Evolutionary conservation across 2,888 invertebrate species (phyloP).

Genomic region (Caenorhabditis sp.): DNA sequence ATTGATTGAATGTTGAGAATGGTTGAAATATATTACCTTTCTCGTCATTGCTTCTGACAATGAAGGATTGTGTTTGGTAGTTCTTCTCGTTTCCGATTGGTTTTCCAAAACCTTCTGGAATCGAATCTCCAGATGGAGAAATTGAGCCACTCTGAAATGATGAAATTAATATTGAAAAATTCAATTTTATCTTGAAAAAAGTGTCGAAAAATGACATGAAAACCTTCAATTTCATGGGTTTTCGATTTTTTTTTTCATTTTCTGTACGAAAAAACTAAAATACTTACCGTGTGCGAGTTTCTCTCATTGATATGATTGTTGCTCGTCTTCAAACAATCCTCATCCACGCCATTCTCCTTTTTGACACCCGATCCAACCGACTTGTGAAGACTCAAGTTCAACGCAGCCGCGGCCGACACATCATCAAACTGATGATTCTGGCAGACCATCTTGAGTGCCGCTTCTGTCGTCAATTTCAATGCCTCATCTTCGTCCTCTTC

Average conservation of each 20-base stretch:
- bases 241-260: too few species aligned
- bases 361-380: conserved; percentile 6
- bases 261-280: too few species aligned
- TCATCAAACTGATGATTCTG: conserved; percentile 43
- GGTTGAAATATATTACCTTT: conserved; percentile 12
- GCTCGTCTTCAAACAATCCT: conserved; percentile 28
- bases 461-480: conserved; percentile 55
- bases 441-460: conserved; percentile 58
- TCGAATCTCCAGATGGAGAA: conserved; percentile 60
- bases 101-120: conserved; percentile 60
- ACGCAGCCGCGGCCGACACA: conserved; percentile 13
- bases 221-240: too few species aligned
- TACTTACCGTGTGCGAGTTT: conserved; percentile 63
- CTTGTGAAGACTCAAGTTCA: conserved; percentile 45
- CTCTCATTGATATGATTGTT: conserved; percentile 46
- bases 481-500: conserved; percentile 58
- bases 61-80: conserved; percentile 54
- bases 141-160: conserved; percentile 66
- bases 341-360: conserved; percentile 41
- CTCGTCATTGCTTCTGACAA: conserved; percentile 49
- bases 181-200: too few species aligned
- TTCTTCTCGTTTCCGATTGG: conserved; percentile 39
- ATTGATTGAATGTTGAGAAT: neutral
- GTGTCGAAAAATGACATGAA: too few species aligned
- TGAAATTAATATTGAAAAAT: too few species aligned